Evolutionary conservation across 2,888 invertebrate genomes (phyloP).

Genomic region (Ariolimax columbianus): DNA sequence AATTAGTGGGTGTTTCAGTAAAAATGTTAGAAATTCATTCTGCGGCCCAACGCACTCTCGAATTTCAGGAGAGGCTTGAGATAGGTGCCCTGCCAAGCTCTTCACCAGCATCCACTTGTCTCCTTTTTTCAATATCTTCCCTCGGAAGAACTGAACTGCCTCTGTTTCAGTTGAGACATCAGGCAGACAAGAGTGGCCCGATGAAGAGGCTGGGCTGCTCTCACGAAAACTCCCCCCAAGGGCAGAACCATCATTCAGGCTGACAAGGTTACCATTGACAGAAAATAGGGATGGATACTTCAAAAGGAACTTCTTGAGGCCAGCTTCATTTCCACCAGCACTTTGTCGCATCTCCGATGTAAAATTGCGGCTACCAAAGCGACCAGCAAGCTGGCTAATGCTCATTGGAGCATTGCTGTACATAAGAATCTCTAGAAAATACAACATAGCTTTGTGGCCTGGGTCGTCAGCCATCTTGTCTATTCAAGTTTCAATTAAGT

Average conservation of each 20-base stretch:
- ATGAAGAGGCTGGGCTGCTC: slow-evolving; percentile 72
- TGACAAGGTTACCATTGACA: slow-evolving; percentile 85
- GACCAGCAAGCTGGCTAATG: slow-evolving; percentile 97
- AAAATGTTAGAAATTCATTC: slow-evolving; percentile 77
- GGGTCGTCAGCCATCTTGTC: slow-evolving; percentile 78
- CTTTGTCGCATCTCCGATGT: slow-evolving; percentile 93
- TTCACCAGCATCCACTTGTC: slow-evolving; percentile 97
- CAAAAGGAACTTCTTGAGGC: slow-evolving; percentile 95
- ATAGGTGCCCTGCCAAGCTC: slow-evolving; percentile 96
- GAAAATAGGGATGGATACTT: slow-evolving; percentile 97
- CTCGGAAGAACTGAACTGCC: slow-evolving; percentile 97
- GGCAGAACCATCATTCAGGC: slow-evolving; percentile 76
- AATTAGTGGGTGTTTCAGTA: slow-evolving; percentile 78
- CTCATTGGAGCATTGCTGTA: slow-evolving; percentile 95
- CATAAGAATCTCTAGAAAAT: slow-evolving; percentile 98
- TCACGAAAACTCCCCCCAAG: slow-evolving; percentile 75
- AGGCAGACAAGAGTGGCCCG: slow-evolving; percentile 65
- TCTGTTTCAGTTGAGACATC: slow-evolving; percentile 86
- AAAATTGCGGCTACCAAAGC: slow-evolving; percentile 99
- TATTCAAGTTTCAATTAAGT: slow-evolving; percentile 22
- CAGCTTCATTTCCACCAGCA: slow-evolving; percentile 91
- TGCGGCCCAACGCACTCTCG: slow-evolving; percentile 82
- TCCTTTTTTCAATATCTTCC: slow-evolving; percentile 95
- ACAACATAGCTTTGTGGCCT: slow-evolving; percentile 84
- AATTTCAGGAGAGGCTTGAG: slow-evolving; percentile 97